These are phyloP conservation scores for Orchesella flavescens DNA, from an alignment of 2,888 invertebrate species.

Conservation along the genomic window DNA sequence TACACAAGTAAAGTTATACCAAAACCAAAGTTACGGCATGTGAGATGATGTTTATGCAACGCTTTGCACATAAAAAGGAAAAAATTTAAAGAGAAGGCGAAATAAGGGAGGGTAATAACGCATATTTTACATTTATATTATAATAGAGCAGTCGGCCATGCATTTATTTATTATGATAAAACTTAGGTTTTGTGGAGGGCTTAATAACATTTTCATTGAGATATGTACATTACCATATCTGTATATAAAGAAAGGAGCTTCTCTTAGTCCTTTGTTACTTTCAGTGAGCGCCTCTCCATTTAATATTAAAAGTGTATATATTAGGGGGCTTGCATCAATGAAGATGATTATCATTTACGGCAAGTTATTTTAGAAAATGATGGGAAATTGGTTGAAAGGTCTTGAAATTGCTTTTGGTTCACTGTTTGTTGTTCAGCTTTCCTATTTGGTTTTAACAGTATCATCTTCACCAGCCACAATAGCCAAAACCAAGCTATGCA, in stretches of 20 bases:
- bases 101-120: conserved; percentile 6
- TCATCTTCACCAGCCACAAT: too few relatives aligned
- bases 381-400: conserved; percentile 59
- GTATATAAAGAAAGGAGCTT: too few relatives aligned
- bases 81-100: conserved; percentile 10
- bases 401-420: conserved; percentile 55
- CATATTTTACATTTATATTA: conserved; percentile 49
- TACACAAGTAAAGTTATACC: not conserved
- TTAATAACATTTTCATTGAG: conserved; percentile 56
- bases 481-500: too few relatives aligned
- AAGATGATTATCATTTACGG: conserved; percentile 59
- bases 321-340: conserved; percentile 12
- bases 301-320: not conserved
- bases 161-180: conserved; percentile 52
- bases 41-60: not conserved
- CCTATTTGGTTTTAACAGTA: too few relatives aligned
- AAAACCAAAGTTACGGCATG: not conserved
- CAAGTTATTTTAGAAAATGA: conserved; percentile 51
- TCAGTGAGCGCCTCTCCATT: not conserved
- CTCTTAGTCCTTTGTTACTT: too few relatives aligned
- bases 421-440: conserved; percentile 9
- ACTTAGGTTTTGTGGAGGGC: conserved; percentile 35
- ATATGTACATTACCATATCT: not conserved
- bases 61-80: not conserved
- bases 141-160: conserved; percentile 34